phyloP scores from a whole-genome alignment of 2,888 invertebrate species.

The Prosapia bicincta region DNA sequence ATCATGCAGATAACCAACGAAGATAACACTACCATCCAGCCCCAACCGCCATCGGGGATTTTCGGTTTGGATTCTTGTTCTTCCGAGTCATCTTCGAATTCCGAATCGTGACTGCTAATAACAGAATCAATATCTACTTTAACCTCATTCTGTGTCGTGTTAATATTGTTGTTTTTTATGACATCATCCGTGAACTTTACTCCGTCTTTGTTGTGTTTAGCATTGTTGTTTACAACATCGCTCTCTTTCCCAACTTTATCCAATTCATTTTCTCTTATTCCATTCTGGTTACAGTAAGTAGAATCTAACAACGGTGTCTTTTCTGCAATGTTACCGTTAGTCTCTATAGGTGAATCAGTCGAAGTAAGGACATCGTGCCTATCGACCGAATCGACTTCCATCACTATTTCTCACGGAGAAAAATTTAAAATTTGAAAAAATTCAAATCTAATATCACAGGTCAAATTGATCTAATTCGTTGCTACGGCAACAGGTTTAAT shows the following conservation, averaged over 20 bases:
- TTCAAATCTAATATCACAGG: not conserved
- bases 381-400: not conserved
- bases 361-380: not conserved
- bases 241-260: too few species aligned
- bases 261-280: too few species aligned
- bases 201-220: slow-evolving; percentile 24
- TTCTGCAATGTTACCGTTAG: too few species aligned
- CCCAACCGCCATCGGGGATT: slow-evolving; percentile 82
- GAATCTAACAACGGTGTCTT: too few species aligned
- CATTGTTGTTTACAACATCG: not conserved
- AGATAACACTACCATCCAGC: slow-evolving; percentile 85
- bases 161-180: slow-evolving; percentile 8
- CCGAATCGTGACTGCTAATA: slow-evolving; percentile 26
- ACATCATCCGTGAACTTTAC: slow-evolving; percentile 17
- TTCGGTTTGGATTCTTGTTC: slow-evolving; percentile 49
- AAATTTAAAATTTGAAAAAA: not conserved
- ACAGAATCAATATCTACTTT: slow-evolving; percentile 24
- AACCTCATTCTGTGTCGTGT: slow-evolving; percentile 23
- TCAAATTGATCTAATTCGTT: not conserved
- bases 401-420: not conserved
- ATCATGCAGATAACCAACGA: slow-evolving; percentile 84
- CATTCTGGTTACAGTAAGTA: too few species aligned
- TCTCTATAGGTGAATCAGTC: too few species aligned
- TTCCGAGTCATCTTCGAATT: slow-evolving; percentile 18
- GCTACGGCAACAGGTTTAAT: slow-evolving; percentile 2